Evolutionary conservation across 2,888 invertebrate species (phyloP), one percentile per base, ranked within the genome.

Genomic region (Dicyrtoma fusca): DNA sequence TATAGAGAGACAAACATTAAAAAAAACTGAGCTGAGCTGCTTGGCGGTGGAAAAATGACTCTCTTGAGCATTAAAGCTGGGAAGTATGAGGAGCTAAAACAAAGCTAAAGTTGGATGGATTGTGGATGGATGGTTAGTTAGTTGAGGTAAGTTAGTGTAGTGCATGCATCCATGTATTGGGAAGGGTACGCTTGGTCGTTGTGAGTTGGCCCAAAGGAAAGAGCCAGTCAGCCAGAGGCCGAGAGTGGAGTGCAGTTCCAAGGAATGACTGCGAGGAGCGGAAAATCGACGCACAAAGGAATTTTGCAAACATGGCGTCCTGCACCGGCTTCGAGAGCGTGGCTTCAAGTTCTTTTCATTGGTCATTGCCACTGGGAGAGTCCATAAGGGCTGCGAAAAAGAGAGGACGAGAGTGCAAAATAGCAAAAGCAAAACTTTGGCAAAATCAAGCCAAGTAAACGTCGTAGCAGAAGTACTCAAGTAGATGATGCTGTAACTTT

Each of bases 271-370:
- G 70, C 61, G 70, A 62, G 70, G 55, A 61, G 63, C 62, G 70
- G 70, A 70, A 64, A 70, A 74, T 49, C 53, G 64, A 61, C 61
- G 69, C 69, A 73, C 69, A 73, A 69, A 74, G 73, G 73, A 78
- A 75, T 75, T 78, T 74, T 57, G 78, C 78, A 78, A 78, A 76
- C 73, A 78, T 78, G 78, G 78, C 78, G 78, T 76, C 78, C 72
- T 69, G 70, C 76, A 73, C 75, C 77, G 76, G 73, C 77, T 75
- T 75, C 66, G 72, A 70, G 71, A 78, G 78, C 78, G 76, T 76
- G 76, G 75, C 75, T 78, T 75, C 55, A 69, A 74, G 71, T 74
- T 74, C 70, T 75, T 72, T 74, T 75, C 78, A 76, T 78, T 78
- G 76, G 78, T 76, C 78, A 75, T 78, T 76, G 75, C 74, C 76